Evolutionary conservation across 1,140 invertebrate species (phyloP), one percentile per base, ranked within the genome.

Genomic region (Elysia chlorotica): DNA sequence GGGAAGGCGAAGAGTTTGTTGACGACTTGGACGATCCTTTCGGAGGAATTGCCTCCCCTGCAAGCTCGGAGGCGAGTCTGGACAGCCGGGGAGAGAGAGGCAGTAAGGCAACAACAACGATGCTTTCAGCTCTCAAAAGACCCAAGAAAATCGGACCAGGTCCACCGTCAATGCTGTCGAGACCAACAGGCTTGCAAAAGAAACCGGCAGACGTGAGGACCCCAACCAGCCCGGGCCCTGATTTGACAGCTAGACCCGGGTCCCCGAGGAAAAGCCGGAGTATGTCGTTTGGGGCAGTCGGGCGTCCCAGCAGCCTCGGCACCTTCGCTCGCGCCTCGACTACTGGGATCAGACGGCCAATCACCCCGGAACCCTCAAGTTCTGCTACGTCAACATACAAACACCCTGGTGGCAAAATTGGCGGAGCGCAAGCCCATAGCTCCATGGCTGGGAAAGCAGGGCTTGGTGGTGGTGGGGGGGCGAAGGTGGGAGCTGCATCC

Each of bases 211-310:
- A 10, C 41, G 17, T 33, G 17, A 23, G n/a, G 53, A 23, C 33
- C 23, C 3, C 54, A 25, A 53, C 48, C 25, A 35, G 31, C 33
- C 0, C 4, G 54, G 21, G 67, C 37, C 25, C 53, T 35, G 10
- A 69, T 30, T 59, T 21, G 53, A 35, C 38, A 36, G 4, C 21
- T 2, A 5, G 19, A 25, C 54, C 67, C 25, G 41, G 1, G 10
- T 33, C 21, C 10, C 53, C 25, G 2, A 69, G 38, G 38, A 69
- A 69, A 25, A 35, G 67, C 17, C 53, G 67, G 35, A 69, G 67
- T 59, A 28, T 69, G 54, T 69, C 67, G 1, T 69, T 69, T 69
- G 67, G 67, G 23, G 53, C 67, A 38, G 35, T 41, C 3, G 56
- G 28, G 25, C 30, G 67, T 21, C 67, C 67, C 33, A 69, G 38